Conservation (phyloP, 2,113 vertebrate genomes). For the Piaya cayana region DNA sequence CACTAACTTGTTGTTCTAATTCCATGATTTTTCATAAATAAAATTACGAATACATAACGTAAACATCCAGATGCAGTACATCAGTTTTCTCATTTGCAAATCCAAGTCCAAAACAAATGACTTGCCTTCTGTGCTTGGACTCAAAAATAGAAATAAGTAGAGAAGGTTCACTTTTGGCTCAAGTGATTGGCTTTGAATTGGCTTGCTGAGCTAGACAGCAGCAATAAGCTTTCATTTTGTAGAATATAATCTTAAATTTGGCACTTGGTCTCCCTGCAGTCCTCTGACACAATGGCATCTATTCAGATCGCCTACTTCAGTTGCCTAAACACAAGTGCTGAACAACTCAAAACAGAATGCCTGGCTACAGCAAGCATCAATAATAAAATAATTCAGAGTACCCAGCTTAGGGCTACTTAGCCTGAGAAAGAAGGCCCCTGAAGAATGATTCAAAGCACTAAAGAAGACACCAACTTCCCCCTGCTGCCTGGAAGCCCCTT, state of each 20-base stretch:
- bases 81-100: not conserved
- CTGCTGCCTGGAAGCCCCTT: not conserved
- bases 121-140: constrained; percentile 7
- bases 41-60: not conserved
- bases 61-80: not conserved
- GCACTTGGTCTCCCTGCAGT: constrained; percentile 14
- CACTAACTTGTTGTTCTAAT: not conserved
- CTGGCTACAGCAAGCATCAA: constrained; percentile 13
- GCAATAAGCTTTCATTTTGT: constrained; percentile 39
- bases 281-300: constrained; percentile 30
- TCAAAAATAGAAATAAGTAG: constrained; percentile 14
- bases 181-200: constrained; percentile 10
- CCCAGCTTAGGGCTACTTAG: not conserved
- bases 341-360: constrained; percentile 5
- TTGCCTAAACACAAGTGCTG: not conserved
- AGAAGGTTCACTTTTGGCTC: constrained; percentile 28
- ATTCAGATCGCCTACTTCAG: not conserved
- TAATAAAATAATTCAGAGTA: constrained; percentile 2
- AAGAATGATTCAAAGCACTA: not conserved
- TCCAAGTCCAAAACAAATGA: constrained; percentile 41
- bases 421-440: not conserved
- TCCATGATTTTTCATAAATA: constrained; percentile 17
- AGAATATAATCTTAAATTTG: constrained; percentile 61
- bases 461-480: not conserved
- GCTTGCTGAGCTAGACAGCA: not conserved